Base-by-base conservation (phyloP, 2,888 invertebrate genomes). In the Sarcophaga rosellei region DNA sequence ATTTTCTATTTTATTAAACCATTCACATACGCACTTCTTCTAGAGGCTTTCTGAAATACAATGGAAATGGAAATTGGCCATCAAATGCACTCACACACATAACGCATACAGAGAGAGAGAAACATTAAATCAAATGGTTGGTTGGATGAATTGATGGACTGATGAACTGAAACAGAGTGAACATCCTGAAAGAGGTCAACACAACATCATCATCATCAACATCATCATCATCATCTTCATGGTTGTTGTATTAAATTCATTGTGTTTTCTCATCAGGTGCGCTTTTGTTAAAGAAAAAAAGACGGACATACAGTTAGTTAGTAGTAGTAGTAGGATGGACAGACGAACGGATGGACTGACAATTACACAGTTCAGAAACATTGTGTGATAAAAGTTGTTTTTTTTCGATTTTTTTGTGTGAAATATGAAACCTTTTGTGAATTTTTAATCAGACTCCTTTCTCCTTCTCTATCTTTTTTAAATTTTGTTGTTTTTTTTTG, bases 211-310 rank as follows among this genome's bases (percentile, higher is more conserved):
- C 21, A 47, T 25, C 8, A 35, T 2, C 35, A 35, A 8, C 35
- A 35, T 35, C 35, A 35, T 35, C 35, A 35, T 35, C 35, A 35
- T 8, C 35, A 6, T 35, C 35, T 6, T 35, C 6, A 35, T 35
- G 35, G 8, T 35, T 35, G 8, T 35, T 35, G 35, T 35, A 17
- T 21, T 25, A 75, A 78, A 63, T 90, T 91, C 89, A 92, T 91
- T 91, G 90, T 90, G 91, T 89, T 91, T 91, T 92, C 91, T 89
- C 91, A 92, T 92, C 92, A 92, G 92, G 91, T 91, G 91, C 91
- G 89, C 78, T 78, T 73, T 82, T 81, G 84, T 81, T 85, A 62
- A 53, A 53, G 35, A 35, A 44, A 66, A 63, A 69, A 47, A 61
- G n/a, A 25, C 23, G n/a, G 21, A 45, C 61, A 61, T 6, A 21